Evolutionary conservation across 1,140 invertebrate genomes (phyloP).

Genomic region (Eumaeus atala): DNA sequence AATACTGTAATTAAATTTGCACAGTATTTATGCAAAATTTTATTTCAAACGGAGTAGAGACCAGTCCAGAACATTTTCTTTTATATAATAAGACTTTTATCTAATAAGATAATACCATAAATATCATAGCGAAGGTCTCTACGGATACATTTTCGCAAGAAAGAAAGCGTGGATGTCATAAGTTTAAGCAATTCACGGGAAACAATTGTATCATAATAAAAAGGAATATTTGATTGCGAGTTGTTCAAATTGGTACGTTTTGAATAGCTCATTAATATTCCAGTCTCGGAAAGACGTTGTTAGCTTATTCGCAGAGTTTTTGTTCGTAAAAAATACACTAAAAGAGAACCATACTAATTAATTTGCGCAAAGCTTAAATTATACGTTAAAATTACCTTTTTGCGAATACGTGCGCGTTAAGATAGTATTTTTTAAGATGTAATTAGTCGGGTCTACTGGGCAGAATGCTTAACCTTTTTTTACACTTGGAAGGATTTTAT

Average conservation of each 20-base stretch:
- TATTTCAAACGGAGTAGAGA: too few relatives aligned
- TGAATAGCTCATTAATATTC: constrained; percentile 29
- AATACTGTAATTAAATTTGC: too few relatives aligned
- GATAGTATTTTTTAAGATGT: too few relatives aligned
- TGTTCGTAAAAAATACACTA: constrained; percentile 18
- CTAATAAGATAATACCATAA: not conserved
- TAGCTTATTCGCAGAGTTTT: constrained; percentile 23
- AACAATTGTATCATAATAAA: constrained; percentile 22
- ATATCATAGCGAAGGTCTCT: too few relatives aligned
- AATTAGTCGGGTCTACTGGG: too few relatives aligned
- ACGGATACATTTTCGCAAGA: not conserved
- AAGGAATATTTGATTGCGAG: constrained; percentile 25
- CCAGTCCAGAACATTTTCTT: too few relatives aligned
- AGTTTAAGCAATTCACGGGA: constrained; percentile 13
- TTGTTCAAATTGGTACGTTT: constrained; percentile 24
- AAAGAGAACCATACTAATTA: constrained; percentile 20
- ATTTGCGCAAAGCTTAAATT: not conserved
- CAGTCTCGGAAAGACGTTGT: constrained; percentile 21
- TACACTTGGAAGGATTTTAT: too few relatives aligned
- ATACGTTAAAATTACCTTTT: too few relatives aligned
- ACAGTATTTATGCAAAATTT: too few relatives aligned
- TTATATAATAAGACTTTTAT: too few relatives aligned
- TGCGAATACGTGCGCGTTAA: too few relatives aligned
- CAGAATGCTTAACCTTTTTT: too few relatives aligned
- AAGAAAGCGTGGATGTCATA: constrained; percentile 22